These are phyloP conservation scores for Catharus ustulatus DNA, from an alignment of 2,797 vertebrate species.

Conservation along the genomic window DNA sequence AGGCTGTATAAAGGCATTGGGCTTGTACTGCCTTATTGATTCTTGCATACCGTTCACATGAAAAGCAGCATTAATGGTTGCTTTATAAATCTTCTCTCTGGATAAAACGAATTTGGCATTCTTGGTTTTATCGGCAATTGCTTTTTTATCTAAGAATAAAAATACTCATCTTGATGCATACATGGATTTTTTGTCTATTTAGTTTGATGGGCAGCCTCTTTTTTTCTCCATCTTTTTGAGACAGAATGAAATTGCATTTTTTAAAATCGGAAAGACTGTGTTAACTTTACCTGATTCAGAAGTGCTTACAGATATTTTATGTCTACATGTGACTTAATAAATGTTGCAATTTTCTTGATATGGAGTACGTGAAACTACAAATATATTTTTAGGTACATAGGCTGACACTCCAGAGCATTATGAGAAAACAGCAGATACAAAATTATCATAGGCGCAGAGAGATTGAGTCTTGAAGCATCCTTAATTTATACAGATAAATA, in stretches of 20 bases:
- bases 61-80: not conserved
- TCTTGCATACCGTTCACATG: not conserved
- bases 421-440: conserved; percentile 2
- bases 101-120: not conserved
- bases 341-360: not conserved
- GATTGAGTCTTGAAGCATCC: not conserved
- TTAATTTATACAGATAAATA: not conserved
- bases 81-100: not conserved
- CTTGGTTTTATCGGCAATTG: not conserved
- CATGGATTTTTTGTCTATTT: not conserved
- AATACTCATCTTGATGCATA: not conserved
- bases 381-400: not conserved
- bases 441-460: not conserved
- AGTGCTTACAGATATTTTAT: not conserved
- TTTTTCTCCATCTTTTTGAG: not conserved
- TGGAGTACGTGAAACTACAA: not conserved
- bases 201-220: not conserved
- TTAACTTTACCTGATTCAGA: not conserved
- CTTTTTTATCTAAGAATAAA: not conserved
- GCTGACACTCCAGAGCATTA: not conserved
- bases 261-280: not conserved
- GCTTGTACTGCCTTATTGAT: not conserved
- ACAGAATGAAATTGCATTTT: not conserved
- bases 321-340: not conserved
- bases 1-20: not conserved